Percentiles rank a stretch among this genome's conserved stretches.
Evolutionary conservation across 2,113 vertebrate species (phyloP).

Genomic region (Dipodomys spectabilis): DNA sequence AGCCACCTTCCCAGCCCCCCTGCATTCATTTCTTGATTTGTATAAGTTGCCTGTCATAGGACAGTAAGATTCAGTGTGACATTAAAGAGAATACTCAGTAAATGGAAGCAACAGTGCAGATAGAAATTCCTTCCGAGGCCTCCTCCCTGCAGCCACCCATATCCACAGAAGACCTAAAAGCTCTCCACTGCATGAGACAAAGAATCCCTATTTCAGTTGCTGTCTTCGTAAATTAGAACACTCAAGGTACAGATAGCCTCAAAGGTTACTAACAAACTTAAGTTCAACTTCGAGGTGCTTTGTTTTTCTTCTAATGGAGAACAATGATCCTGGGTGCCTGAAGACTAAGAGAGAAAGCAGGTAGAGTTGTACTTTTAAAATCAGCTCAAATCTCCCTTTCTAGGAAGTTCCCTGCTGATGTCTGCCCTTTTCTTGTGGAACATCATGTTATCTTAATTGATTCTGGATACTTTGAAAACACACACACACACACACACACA

Average conservation of each 20-base stretch:
- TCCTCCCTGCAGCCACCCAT: neutral
- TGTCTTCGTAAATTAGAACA: conserved; percentile 26
- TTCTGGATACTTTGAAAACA: conserved; percentile 11
- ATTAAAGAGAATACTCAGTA: neutral
- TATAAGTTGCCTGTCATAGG: neutral
- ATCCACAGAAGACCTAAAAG: neutral
- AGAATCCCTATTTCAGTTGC: neutral
- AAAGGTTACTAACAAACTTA: neutral
- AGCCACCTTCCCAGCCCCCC: too few species aligned
- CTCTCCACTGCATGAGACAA: neutral
- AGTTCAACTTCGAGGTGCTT: conserved; percentile 2
- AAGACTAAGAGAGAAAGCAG: too few species aligned
- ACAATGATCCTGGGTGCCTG: neutral
- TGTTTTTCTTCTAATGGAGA: neutral
- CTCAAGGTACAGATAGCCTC: neutral
- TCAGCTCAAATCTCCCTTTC: neutral
- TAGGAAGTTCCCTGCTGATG: neutral
- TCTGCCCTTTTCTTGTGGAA: neutral
- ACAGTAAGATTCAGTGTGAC: neutral
- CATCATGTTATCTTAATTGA: neutral
- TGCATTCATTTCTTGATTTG: neutral
- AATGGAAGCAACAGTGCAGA: neutral
- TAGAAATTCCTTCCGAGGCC: neutral
- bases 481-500: neutral
- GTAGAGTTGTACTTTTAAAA: neutral